Base-by-base conservation (phyloP, 2,113 vertebrate genomes). In the Phalacrocorax carbo region DNA sequence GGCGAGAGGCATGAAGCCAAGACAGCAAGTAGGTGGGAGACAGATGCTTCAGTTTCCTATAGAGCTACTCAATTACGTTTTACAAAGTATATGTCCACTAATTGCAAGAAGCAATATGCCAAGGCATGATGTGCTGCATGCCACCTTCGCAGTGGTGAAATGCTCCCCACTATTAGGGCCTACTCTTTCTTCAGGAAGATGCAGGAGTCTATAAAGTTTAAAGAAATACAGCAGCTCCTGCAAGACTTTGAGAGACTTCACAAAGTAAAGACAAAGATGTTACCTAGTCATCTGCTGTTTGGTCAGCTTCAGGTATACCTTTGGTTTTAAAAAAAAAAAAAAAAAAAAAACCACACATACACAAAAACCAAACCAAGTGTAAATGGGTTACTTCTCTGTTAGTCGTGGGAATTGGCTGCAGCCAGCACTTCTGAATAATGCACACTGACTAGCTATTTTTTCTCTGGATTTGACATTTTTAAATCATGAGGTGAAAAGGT, bases 161-260 rank as follows among this genome's bases (percentile, higher is more conserved):
- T 13, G n/a, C 17, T 64, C 60, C 55, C 38, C 46, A 66, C 1
- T 4, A 62, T 7, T 46, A 58, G 7, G 30, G 22, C 17, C 13
- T 9, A 16, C 5, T 25, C 30, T n/a, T 82, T 26, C 29, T 73
- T 23, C 26, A 15, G 20, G 32, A 91, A 91, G 44, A 78, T 0
- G 1, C 17, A 68, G 15, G 29, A 22, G 34, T 27, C 30, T 32
- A 62, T 17, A n/a, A 57, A 44, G 7, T 0, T 0, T 25, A 36
- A 86, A 61, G 36, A 82, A 89, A 68, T 34, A 51, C 3, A 82
- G 52, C 44, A 75, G 23, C 34, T 95, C 29, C 40, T 36, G 20
- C 21, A 82, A 82, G 34, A 48, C 21, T 86, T 12, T 10, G 23
- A 4, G 16, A 77, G 11, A 61, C 15, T 77, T 80, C 51, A 65